Conservation (phyloP, 2,797 vertebrate genomes). For the Scyliorhinus canicula region DNA sequence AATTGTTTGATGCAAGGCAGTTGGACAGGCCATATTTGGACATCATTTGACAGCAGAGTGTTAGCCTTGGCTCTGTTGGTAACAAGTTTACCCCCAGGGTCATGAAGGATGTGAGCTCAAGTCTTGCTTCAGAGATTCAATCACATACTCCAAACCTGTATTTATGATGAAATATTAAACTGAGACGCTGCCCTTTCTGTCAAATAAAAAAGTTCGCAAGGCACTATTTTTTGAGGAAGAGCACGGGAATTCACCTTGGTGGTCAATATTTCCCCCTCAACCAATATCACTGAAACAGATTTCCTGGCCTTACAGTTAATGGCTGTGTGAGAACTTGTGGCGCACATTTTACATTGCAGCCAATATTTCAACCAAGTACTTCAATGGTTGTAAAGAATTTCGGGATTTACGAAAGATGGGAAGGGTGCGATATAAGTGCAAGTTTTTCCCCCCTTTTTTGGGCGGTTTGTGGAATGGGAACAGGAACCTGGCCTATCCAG, state of each 20-base stretch:
- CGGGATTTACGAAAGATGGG: not conserved
- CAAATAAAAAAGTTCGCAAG: not conserved
- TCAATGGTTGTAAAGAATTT: not conserved
- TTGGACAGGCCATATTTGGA: not conserved
- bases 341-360: not conserved
- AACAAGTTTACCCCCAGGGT: not conserved
- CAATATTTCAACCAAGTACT: not conserved
- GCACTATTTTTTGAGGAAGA: not conserved
- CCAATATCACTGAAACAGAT: not conserved
- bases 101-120: not conserved
- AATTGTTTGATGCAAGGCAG: not conserved
- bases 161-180: not conserved
- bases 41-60: not conserved
- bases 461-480: too few species aligned
- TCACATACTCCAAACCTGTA: too few species aligned
- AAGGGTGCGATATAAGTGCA: not conserved
- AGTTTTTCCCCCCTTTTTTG: not conserved
- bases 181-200: not conserved
- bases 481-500: too few species aligned
- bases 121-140: not conserved
- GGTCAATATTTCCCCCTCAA: not conserved
- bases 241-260: too few species aligned
- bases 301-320: not conserved
- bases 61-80: not conserved
- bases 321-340: too few species aligned